Evolutionary conservation across 2,113 vertebrate species (phyloP), one percentile per base, ranked within the genome.

Genomic region (Oncorhynchus keta): DNA sequence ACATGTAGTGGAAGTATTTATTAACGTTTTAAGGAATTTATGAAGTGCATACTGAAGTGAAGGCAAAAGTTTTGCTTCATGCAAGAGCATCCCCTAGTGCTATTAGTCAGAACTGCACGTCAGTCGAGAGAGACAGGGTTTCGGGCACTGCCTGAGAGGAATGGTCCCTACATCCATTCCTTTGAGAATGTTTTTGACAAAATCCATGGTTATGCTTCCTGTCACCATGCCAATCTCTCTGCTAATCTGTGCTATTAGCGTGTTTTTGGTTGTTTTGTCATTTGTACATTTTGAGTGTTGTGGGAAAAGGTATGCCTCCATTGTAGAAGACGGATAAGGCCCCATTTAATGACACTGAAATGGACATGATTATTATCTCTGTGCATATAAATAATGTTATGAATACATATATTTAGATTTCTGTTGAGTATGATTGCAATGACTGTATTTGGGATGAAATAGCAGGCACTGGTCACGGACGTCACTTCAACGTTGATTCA

Each of bases 71-170:
- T 83, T 92, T 93, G 84, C 88, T 89, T 92, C 95, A 89, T 95
- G 90, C 95, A 94, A 94, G 88, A 94, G 94, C 95, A 89, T 93
- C 96, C 95, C 95, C 95, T 96, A 95, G 94, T 95, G 97, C 88
- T 87, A 66, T 48, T 86, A 61, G 28, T 1, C 18, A 45, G 82
- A 88, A 91, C 78, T 87, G 80, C 92, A 81, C 14, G 26, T 55
- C 14, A 6, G 11, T 70, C 70, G 51, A 12, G 32, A 68, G n/a
- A 6, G 51, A 55, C 51, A 55, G 14, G 16, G 16, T 55, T 55
- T 55, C 14, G 5, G 51, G 3, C 51, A 18, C 16, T 55, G 51
- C 51, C 51, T 18, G 39, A 26, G 62, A 26, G 24, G 11, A 24
- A 65, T 14, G 49, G 49, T 24, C n/a, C 24, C 51, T 55, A 26